Base-by-base conservation (phyloP, 2,888 invertebrate species). In the Drosophila kambysellisi region DNA sequence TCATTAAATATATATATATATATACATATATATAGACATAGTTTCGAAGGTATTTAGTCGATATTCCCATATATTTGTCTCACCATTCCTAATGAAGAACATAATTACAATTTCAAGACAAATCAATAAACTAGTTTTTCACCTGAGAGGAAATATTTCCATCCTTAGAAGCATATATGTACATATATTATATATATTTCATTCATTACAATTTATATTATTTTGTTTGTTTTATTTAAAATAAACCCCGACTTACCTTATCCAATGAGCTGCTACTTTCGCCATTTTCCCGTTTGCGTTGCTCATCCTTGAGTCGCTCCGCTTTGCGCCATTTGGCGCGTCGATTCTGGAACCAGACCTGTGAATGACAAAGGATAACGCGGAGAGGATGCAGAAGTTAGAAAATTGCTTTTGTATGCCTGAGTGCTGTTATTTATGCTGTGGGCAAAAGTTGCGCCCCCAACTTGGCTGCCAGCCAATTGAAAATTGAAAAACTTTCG, bases 261-360 rank as follows among this genome's bases (percentile, higher is more conserved):
- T 94, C 94, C 79, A 95, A 95, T 70, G 95, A 94, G 30, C 95
- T 94, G 83, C 95, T 94, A 66, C 95, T 94, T 48, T 96, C 96
- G 58, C 95, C 95, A 17, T 96, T 97, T 88, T 97, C 97, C 58
- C 97, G 94, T 92, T 97, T 97, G 72, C 97, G 94, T 92, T 98
- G 97, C 90, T 98, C 98, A 91, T 98, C 98, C 94, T 98, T 98
- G 92, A 98, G 95, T 39, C 98, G 95, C 93, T 98, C 98, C 53
- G 97, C 97, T 93, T 98, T 98, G 74, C 98, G 95, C 98, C 98
- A 98, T 93, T 98, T 98, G 48, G 98, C 98, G 69, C 98, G 94
- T 51, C 98, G 95, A 91, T 98, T 98, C 95, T 98, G 98, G 92
- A 98, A 98, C 98, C 98, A 98, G 39, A 98, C 98, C 98, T 98